Evolutionary conservation across 2,797 vertebrate species (phyloP).

Genomic region (Ctenochaetus hawaiiensis): DNA sequence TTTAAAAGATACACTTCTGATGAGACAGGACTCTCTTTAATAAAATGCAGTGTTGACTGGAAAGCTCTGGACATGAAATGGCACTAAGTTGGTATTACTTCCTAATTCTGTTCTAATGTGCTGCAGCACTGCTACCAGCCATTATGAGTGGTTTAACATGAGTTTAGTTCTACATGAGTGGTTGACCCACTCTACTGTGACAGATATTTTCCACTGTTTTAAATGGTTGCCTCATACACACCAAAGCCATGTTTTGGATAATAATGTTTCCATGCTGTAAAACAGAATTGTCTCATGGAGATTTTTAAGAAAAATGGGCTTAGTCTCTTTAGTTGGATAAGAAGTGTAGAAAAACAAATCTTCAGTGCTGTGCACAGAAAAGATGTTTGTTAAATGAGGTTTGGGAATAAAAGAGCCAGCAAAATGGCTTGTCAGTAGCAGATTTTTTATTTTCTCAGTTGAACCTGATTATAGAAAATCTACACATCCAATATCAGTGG

Average conservation of each 20-base stretch:
- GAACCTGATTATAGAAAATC: too few relatives aligned
- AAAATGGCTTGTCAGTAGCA: background rate
- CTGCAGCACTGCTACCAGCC: slow-evolving; percentile 28
- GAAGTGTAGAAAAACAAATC: slow-evolving; percentile 61
- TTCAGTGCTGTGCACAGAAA: slow-evolving; percentile 52
- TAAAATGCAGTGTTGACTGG: slow-evolving; percentile 3
- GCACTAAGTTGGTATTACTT: slow-evolving; percentile 27
- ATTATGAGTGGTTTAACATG: slow-evolving; percentile 26
- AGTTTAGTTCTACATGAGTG: slow-evolving; percentile 44
- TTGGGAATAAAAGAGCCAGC: background rate
- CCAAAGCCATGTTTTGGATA: slow-evolving; percentile 65
- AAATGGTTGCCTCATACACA: slow-evolving; percentile 47
- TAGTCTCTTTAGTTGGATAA: slow-evolving; percentile 66
- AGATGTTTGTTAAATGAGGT: background rate
- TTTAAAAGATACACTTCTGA: slow-evolving; percentile 5
- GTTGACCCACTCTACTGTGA: slow-evolving; percentile 49
- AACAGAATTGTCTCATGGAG: slow-evolving; percentile 70
- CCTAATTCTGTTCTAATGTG: slow-evolving; percentile 31
- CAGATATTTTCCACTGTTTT: slow-evolving; percentile 54
- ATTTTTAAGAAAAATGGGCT: slow-evolving; percentile 62
- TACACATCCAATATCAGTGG: background rate
- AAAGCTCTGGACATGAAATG: slow-evolving; percentile 22
- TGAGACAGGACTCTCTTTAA: slow-evolving; percentile 14
- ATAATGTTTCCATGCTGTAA: slow-evolving; percentile 69
- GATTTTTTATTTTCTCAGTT: too few relatives aligned